Evolutionary conservation across 1,140 invertebrate genomes (phyloP), one percentile per base, ranked within the genome.

Genomic region (Probaryconus sp.): DNA sequence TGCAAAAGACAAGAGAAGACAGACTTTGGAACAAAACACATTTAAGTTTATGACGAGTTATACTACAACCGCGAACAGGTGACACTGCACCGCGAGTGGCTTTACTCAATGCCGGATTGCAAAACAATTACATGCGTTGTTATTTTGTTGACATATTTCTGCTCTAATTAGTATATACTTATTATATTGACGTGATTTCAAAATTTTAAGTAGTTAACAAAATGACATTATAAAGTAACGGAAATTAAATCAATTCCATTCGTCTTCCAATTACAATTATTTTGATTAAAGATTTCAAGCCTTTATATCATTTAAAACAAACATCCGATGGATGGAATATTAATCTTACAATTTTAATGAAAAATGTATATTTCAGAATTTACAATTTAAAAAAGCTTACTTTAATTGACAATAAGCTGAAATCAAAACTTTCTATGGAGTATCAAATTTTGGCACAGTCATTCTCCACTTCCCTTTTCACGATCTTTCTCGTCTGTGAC

Each of bases 21-120:
- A 51, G 67, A 63, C 50, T 70, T 63, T 5, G n/a, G 24, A 70
- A 70, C 47, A 70, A 70, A 70, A 70, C 48, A 40, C 55, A 70
- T 61, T 55, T 70, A 70, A 70, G 56, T 70, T 70, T 47, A 47
- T 40, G 31, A 51, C 37, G 24, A 70, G 30, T 61, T 47, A 28
- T 55, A 48, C 10, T 28, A 33, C 37, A 47, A 48, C 55, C 28
- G 11, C 26, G 30, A 56, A 28, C 65, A 69, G 47, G 47, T 69
- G 65, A 51, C 45, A 45, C 45, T 20, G n/a, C 7, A 28, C 37
- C 11, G 6, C 17, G 20, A 53, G 13, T 6, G 14, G 33, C 17
- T 45, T 28, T 7, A n/a, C 13, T 37, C 38, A 13, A 35, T 47
- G 18, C 5, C 24, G 30, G 1, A 55, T 65, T 7, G 9, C 17